A percentile compares a stretch with the other conserved stretches of the same genome.
Conservation (phyloP, 1,140 invertebrate species). For the Semibalanus balanoides region DNA sequence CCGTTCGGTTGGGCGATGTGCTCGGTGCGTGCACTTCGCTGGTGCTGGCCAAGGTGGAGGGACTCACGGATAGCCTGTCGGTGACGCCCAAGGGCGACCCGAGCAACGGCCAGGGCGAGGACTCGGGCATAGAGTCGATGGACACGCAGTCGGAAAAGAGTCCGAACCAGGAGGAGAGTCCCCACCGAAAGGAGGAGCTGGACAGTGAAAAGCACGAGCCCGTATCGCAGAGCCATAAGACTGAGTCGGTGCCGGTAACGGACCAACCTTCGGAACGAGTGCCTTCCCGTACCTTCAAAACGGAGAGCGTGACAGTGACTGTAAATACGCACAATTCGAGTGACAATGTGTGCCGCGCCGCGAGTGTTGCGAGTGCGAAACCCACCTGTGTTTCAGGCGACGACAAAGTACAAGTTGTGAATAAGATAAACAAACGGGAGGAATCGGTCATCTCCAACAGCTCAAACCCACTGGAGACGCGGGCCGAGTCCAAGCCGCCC, state of each 20-base stretch:
- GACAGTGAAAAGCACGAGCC: constrained; percentile 16
- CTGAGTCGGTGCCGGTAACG: not conserved
- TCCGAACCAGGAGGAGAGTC: constrained; percentile 52
- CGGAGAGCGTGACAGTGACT: not conserved
- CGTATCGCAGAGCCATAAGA: not conserved
- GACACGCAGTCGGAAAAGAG: constrained; percentile 82
- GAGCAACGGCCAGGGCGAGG: constrained; percentile 44
- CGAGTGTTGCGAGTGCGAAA: not conserved
- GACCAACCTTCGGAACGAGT: not conserved
- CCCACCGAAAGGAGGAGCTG: constrained; percentile 20
- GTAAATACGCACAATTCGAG: not conserved
- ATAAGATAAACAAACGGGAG: not conserved
- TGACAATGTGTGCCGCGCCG: not conserved
- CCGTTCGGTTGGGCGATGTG: not conserved
- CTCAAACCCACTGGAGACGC: not conserved
- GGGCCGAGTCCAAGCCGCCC: not conserved
- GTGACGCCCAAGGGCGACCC: not conserved
- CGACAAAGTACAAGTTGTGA: not conserved
- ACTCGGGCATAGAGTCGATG: constrained; percentile 85
- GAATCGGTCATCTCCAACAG: not conserved
- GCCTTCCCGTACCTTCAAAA: not conserved
- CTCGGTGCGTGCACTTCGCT: not conserved
- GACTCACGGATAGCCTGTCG: not conserved
- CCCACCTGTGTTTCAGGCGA: not conserved
- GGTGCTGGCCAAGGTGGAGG: not conserved